Percentiles rank a stretch among this genome's conserved stretches.
phyloP scores from a whole-genome alignment of 2,888 invertebrate species.

The Celastrina argiolus region DNA sequence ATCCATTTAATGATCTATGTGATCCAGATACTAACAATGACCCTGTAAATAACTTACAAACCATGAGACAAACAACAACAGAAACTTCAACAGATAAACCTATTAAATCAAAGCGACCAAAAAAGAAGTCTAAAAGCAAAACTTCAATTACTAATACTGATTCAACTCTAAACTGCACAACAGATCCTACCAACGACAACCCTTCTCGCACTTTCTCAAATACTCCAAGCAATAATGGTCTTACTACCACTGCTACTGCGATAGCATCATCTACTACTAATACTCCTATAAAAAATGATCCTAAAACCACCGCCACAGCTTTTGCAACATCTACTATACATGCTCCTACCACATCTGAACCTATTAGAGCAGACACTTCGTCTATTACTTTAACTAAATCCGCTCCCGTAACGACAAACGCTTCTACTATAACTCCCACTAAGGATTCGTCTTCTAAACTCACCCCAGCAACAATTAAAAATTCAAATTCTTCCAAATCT shows the following conservation, averaged over 20 bases:
- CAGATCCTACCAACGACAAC: neutral
- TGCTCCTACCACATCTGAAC: neutral
- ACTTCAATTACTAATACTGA: neutral
- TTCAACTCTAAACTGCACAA: neutral
- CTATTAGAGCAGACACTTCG: neutral
- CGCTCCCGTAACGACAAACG: neutral
- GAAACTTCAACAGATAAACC: neutral
- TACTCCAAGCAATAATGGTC: neutral
- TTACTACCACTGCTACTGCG: neutral
- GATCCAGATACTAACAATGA: neutral
- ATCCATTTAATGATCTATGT: neutral
- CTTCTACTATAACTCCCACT: neutral
- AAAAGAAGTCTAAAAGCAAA: constrained; percentile 5
- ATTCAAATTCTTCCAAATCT: no score
- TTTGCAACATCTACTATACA: neutral
- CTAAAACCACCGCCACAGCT: neutral
- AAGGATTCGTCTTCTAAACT: neutral
- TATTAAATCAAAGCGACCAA: neutral
- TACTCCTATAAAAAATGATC: neutral
- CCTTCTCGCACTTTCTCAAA: neutral
- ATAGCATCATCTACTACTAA: neutral
- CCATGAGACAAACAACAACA: neutral
- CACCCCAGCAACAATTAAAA: neutral
- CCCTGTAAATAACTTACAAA: neutral
- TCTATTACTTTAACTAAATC: neutral